Evolutionary conservation across 2,888 invertebrate species (phyloP), one percentile per base, ranked within the genome.

Genomic region (Limnephilus marmoratus): DNA sequence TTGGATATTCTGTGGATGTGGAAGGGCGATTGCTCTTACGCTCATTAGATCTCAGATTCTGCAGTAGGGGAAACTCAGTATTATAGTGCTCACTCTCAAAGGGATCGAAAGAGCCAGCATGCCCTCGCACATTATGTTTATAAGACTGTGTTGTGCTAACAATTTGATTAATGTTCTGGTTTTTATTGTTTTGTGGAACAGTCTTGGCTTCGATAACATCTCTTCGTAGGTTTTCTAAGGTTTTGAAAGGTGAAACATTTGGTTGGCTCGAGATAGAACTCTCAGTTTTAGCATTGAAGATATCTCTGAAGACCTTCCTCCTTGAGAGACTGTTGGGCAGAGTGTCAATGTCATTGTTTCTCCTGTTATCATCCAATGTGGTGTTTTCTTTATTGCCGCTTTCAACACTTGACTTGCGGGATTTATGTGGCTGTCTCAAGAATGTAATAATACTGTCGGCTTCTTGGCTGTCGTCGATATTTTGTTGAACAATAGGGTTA

Each of bases 231-330:
- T 96, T 96, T 93, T 96, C 96, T 45, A 96, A 94, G 68, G 96
- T 96, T 94, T 96, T 96, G 93, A 96, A 97, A 0, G 97, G 96
- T 0, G 97, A 96, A 13, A 96, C 95, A 85, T 95, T 94, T 31
- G 96, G 95, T 93, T 95, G 95, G 81, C 94, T 94, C 29, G 92
- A 90, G 18, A 94, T 94, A 0, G 95, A 95, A 13, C 94, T 94
- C 29, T 95, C 95, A 88, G 94, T 94, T 3, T 95, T 95, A 87
- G 95, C 95, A 91, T 94, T 95, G 0, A 95, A 93, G 81, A 94
- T 95, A 80, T 95, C 95, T 92, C 95, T 95, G 89, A 95, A 95
- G 1, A 94, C 93, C 29, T 94, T 94, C 4, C 95, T 94, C 3
- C 96, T 94, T 0, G 95, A 94, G 15, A 93, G 68, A 82, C 92